Base-by-base conservation (phyloP, 2,888 invertebrate genomes). In the Stictocephala bisonia region DNA sequence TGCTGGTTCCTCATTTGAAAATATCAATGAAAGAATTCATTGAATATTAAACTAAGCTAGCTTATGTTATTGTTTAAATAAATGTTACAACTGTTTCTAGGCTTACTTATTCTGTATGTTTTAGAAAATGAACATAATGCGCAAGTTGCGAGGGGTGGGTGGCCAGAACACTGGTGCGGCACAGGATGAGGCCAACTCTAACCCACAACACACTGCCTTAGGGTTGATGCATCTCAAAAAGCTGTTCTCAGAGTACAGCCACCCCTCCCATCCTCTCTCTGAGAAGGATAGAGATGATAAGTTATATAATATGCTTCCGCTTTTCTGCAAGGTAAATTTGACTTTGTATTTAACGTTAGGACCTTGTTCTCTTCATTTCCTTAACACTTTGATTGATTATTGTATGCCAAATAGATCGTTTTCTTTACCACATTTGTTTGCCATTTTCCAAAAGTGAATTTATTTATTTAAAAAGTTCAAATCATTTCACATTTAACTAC, bases 221-320 rank as follows among this genome's bases (percentile, higher is more conserved):
- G 97, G 97, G 40, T 88, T 99, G 72, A 96, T 95, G 91, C 98
- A 99, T 83, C 88, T 99, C 64, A 94, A 97, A 82, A 99, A 99
- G 85, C 88, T 99, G 41, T 99, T 98, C 84, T 91, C 94, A 67
- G 98, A 98, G 84, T 97, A 96, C 82, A 92, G 93, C 35, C 96
- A 97, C 85, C 95, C 96, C 41, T 87, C 93, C 40, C 92, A 94
- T 80, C 90, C 92, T 2, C 87, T 95, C 13, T 88, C 90, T 48
- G 94, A 95, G 77, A 87, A 89, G 71, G 95, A 96, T 83, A 90
- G 92, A 81, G 97, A 98, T 85, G 94, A 94, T 82, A 96, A 96
- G 84, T 88, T 99, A 13, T 97, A 97, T 85, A 96, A 96, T 84
- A 97, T 99, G 96, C 87, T 99, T 83, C 99, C 99, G 71, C 87